These are phyloP conservation scores for Montipora cactus DNA, from an alignment of 64 coral and sea anemone genomes.

Conservation along the genomic window DNA sequence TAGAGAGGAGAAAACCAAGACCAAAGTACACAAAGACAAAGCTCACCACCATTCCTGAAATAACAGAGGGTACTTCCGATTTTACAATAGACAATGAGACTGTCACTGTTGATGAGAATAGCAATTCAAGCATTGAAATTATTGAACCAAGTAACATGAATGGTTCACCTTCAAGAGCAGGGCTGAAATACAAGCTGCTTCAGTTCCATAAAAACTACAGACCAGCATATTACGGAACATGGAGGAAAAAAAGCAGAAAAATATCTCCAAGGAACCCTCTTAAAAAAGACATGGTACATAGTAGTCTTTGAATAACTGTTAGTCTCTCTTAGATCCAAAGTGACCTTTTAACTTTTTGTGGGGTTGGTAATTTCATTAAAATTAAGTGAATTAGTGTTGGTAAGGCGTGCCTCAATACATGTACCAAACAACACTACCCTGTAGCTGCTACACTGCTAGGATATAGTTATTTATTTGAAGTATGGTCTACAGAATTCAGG, in stretches of 20 bases:
- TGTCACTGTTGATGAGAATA: constrained; percentile 73
- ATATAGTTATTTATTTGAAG: too few species aligned
- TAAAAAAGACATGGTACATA: constrained; percentile 76
- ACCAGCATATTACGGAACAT: constrained; percentile 91
- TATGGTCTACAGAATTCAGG: too few species aligned
- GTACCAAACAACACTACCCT: too few species aligned
- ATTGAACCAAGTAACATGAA: constrained; percentile 42
- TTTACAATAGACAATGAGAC: constrained; percentile 5
- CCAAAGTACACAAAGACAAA: constrained; percentile 37
- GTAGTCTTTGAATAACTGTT: neutral
- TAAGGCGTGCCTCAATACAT: too few species aligned
- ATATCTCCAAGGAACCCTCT: constrained; percentile 94
- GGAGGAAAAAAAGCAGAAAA: constrained; percentile 79
- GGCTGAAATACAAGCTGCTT: constrained; percentile 73
- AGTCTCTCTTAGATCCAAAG: neutral
- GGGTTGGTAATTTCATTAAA: too few species aligned
- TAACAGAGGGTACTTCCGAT: constrained; percentile 14
- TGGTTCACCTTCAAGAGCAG: neutral
- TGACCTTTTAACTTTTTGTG: too few species aligned
- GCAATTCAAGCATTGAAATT: constrained; percentile 65
- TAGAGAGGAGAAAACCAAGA: constrained; percentile 44
- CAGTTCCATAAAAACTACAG: constrained; percentile 85
- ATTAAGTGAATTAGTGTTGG: too few species aligned
- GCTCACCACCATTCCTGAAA: neutral
- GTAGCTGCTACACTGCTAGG: too few species aligned